phyloP scores from a whole-genome alignment of 2,113 vertebrate species.

The Tupaia tana region DNA sequence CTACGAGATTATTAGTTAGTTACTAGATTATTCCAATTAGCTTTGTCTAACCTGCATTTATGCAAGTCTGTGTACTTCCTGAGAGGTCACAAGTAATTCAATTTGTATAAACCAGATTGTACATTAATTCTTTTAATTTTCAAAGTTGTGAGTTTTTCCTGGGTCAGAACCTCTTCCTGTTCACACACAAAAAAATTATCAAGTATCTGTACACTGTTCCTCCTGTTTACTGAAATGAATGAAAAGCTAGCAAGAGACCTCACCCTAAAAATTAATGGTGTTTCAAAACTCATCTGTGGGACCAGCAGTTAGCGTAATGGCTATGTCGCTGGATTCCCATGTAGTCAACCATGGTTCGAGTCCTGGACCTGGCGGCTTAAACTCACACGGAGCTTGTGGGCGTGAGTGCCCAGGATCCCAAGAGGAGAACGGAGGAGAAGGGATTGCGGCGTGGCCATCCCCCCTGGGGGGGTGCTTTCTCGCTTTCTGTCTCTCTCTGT shows the following conservation, averaged over 20 bases:
- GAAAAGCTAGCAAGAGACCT: background rate
- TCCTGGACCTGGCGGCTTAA: no score
- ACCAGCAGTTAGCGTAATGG: no score
- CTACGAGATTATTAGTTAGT: background rate
- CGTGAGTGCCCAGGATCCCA: no score
- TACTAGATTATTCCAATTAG: conserved; percentile 31
- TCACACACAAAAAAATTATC: conserved; percentile 7
- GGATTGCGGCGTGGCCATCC: no score
- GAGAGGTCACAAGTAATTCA: conserved; percentile 33
- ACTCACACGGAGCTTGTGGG: no score
- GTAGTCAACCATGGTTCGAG: no score
- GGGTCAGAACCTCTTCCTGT: background rate
- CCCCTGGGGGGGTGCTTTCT: no score
- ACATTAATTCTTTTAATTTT: conserved; percentile 50
- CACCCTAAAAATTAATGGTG: background rate
- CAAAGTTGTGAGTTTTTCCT: background rate
- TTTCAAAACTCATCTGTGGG: conserved; percentile 4
- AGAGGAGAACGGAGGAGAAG: no score
- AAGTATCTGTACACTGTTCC: background rate
- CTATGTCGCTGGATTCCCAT: no score
- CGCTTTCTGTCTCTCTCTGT: no score
- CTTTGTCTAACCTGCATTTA: background rate
- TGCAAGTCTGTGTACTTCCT: conserved; percentile 21
- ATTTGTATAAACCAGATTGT: conserved; percentile 39
- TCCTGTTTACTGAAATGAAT: conserved; percentile 48